A percentile compares a stretch with the other conserved stretches of the same genome.
These are phyloP conservation scores for Habropoda laboriosa DNA, from an alignment of 1,140 invertebrate genomes.

Conservation along the genomic window DNA sequence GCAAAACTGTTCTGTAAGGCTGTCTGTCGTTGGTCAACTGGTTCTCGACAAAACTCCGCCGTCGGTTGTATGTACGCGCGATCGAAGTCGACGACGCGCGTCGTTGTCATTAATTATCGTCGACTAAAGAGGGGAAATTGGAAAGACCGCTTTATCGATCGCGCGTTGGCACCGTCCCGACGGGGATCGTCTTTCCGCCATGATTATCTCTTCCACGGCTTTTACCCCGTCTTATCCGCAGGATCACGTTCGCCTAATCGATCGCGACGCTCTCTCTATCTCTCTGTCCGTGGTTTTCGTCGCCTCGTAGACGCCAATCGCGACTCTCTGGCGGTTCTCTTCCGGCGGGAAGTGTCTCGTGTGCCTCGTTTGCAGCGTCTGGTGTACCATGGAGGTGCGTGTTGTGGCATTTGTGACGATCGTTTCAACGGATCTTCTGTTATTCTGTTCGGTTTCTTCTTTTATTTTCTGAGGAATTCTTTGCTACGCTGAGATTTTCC, in stretches of 20 bases:
- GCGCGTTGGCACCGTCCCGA: neutral
- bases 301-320: neutral
- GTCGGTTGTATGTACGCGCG: conserved; percentile 15
- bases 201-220: neutral
- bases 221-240: neutral
- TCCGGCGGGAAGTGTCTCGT: neutral
- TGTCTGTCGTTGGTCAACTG: conserved; percentile 10
- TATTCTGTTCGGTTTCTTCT: neutral
- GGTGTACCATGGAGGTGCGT: neutral
- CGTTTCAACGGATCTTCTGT: too few species aligned
- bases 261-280: conserved; percentile 8
- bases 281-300: neutral
- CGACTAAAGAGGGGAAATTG: conserved; percentile 16
- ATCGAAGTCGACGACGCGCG: conserved; percentile 22
- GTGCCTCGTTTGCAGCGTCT: neutral
- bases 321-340: neutral
- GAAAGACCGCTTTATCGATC: conserved; percentile 59
- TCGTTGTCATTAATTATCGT: conserved; percentile 54
- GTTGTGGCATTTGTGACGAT: neutral
- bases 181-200: neutral
- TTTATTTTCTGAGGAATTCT: too few species aligned
- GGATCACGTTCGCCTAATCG: neutral
- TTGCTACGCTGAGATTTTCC: too few species aligned
- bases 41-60: conserved; percentile 5
- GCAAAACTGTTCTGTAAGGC: neutral